Evolutionary conservation across 2,797 vertebrate species (phyloP).

Genomic region (Xenopus petersii): DNA sequence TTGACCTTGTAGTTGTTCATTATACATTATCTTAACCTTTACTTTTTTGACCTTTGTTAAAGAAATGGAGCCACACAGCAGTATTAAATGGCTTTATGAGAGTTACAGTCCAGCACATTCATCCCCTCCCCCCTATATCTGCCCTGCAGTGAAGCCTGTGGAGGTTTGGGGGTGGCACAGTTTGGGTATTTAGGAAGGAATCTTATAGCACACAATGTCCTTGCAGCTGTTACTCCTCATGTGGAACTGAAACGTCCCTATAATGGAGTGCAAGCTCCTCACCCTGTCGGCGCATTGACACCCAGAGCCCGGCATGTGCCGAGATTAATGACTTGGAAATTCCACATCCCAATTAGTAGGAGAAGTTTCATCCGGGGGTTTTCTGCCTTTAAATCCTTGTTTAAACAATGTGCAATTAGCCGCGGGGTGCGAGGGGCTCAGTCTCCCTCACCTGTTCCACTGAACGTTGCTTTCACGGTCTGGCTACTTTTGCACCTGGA

Average conservation of each 20-base stretch:
- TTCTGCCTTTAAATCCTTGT: not conserved
- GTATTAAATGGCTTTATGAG: too few relatives aligned
- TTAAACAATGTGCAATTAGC: not conserved
- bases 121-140: too few relatives aligned
- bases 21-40: too few relatives aligned
- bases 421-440: not conserved
- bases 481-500: too few relatives aligned
- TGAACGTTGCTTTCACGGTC: too few relatives aligned
- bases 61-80: too few relatives aligned
- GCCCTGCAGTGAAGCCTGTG: not conserved
- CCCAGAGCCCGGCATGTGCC: not conserved
- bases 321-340: slow-evolving; percentile 23
- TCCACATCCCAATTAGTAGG: slow-evolving; percentile 14
- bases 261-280: slow-evolving; percentile 15
- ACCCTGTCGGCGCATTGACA: slow-evolving; percentile 14
- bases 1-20: too few relatives aligned
- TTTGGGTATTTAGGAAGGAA: slow-evolving; percentile 40
- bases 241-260: slow-evolving; percentile 27
- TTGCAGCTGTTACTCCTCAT: slow-evolving; percentile 34
- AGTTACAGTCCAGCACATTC: too few relatives aligned
- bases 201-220: slow-evolving; percentile 24
- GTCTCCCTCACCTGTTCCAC: too few relatives aligned
- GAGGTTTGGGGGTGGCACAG: slow-evolving; percentile 31
- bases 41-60: too few relatives aligned
- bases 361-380: not conserved